Conservation (phyloP, 2,113 vertebrate genomes). For the Cyrtonyx montezumae region DNA sequence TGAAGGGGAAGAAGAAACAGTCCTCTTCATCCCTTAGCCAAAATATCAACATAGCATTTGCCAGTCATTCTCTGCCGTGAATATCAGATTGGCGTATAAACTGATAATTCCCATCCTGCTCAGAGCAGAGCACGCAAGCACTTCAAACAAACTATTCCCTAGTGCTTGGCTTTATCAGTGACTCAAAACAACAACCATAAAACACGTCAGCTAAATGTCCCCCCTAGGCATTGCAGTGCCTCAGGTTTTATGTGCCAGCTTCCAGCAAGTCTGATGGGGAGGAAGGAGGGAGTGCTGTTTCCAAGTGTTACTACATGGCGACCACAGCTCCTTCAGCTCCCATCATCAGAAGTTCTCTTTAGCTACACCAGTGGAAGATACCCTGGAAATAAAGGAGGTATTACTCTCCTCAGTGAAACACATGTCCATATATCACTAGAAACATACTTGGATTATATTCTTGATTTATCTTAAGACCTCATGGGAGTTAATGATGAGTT, state of each 20-base stretch:
- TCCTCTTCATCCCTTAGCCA: neutral
- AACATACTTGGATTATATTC: neutral
- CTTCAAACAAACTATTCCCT: constrained; percentile 23
- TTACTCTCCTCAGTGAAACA: neutral
- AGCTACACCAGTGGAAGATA: neutral
- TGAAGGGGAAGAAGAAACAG: neutral
- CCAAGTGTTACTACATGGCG: neutral
- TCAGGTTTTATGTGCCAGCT: neutral
- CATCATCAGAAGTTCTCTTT: neutral
- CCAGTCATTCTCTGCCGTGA: neutral
- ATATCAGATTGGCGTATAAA: constrained; percentile 14
- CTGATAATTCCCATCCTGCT: neutral
- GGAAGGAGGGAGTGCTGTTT: neutral
- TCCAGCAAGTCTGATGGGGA: neutral
- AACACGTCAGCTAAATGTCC: neutral
- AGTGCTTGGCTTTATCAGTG: neutral
- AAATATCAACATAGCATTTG: constrained; percentile 8
- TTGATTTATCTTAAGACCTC: neutral
- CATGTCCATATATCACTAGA: neutral
- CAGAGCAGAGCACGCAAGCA: neutral
- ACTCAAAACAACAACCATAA: constrained; percentile 20
- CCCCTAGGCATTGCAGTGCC: neutral
- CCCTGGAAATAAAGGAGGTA: neutral
- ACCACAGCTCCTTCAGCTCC: neutral
- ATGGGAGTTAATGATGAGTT: neutral